A percentile compares a stretch with the other conserved stretches of the same genome.
phyloP scores from a whole-genome alignment of 2,888 invertebrate genomes.

The Eugnorisma glareosa region DNA sequence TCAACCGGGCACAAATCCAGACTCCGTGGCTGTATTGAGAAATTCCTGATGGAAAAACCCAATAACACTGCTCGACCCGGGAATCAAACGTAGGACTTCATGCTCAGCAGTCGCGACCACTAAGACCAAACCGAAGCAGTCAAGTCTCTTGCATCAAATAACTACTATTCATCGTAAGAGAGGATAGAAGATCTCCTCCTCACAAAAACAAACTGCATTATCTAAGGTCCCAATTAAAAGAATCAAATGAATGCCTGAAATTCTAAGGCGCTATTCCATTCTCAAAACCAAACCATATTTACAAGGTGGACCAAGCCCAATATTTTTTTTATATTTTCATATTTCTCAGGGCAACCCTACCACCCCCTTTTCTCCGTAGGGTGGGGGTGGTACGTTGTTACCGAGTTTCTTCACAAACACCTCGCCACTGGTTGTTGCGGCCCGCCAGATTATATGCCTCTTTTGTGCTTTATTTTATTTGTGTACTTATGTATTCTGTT shows the following conservation, averaged over 20 bases:
- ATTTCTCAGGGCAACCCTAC: conserved; percentile 57
- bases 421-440: conserved; percentile 72
- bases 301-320: not conserved
- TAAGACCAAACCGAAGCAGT: no score
- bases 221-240: not conserved
- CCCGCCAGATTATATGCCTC: conserved; percentile 73
- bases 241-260: not conserved
- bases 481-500: conserved; percentile 48
- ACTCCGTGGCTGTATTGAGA: no score
- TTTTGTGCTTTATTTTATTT: conserved; percentile 73
- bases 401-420: conserved; percentile 75
- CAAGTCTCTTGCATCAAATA: not conserved
- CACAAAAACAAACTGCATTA: not conserved
- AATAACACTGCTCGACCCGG: no score
- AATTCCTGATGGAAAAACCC: no score
- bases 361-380: conserved; percentile 64
- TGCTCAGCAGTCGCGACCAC: no score
- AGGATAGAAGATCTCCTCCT: not conserved
- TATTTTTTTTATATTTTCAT: conserved; percentile 29
- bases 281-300: conserved; percentile 2
- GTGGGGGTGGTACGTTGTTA: conserved; percentile 68
- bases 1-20: no score
- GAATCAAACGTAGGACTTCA: no score
- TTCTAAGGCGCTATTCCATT: not conserved
- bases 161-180: not conserved